phyloP scores from a whole-genome alignment of 2,113 vertebrate genomes.

The Gambusia holbrooki region DNA sequence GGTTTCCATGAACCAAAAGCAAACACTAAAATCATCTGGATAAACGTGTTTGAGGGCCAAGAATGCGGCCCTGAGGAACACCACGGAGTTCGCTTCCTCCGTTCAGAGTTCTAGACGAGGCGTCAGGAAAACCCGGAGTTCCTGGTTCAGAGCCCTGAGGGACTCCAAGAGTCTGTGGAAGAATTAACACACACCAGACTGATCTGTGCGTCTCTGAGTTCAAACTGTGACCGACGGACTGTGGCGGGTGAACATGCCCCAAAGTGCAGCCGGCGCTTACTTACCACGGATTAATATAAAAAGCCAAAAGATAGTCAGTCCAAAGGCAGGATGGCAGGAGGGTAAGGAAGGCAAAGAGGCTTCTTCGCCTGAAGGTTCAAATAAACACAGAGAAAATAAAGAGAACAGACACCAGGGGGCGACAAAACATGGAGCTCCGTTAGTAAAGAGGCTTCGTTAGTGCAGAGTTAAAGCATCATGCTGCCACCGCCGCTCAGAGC shows the following conservation, averaged over 20 bases:
- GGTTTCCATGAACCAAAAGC: no score
- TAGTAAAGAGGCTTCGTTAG: slow-evolving; percentile 79
- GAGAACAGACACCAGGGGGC: slow-evolving; percentile 72
- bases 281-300: slow-evolving; percentile 99
- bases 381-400: slow-evolving; percentile 38
- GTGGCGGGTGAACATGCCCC: slow-evolving; percentile 64
- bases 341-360: slow-evolving; percentile 99
- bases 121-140: no score
- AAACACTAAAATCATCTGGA: no score
- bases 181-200: slow-evolving; percentile 29
- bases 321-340: slow-evolving; percentile 99
- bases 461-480: slow-evolving; percentile 79
- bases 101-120: background rate
- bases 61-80: background rate
- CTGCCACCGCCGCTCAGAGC: slow-evolving; percentile 47
- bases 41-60: background rate
- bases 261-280: slow-evolving; percentile 80
- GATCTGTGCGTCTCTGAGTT: background rate
- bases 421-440: slow-evolving; percentile 83
- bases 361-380: slow-evolving; percentile 96
- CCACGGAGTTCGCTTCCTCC: background rate
- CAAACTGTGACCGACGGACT: slow-evolving; percentile 49
- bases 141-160: no score
- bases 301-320: slow-evolving; percentile 99
- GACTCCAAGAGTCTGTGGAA: background rate